Evolutionary conservation across 2,113 vertebrate species (phyloP).

Genomic region (Microtus ochrogaster): DNA sequence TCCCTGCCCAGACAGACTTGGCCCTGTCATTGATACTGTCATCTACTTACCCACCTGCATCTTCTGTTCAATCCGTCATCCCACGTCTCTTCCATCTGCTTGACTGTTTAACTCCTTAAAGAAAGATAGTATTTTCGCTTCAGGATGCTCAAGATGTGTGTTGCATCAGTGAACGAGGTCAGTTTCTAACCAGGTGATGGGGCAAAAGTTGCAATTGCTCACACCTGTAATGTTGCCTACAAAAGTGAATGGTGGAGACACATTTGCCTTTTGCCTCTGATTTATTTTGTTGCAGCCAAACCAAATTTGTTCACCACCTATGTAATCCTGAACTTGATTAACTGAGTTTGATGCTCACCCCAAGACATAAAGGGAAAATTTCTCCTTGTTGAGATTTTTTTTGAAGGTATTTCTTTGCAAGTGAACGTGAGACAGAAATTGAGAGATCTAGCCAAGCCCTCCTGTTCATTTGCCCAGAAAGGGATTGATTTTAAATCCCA

Average conservation of each 20-base stretch:
- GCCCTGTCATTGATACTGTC: neutral
- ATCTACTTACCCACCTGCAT: neutral
- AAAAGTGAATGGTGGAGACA: accelerated
- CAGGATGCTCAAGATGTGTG: neutral
- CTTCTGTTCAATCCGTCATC: neutral
- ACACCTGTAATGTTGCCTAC: neutral
- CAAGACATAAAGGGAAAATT: neutral
- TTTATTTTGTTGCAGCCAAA: neutral
- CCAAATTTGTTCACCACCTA: neutral
- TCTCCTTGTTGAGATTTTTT: neutral
- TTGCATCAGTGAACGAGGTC: neutral
- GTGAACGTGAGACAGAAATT: neutral
- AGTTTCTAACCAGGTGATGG: neutral
- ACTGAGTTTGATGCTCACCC: neutral
- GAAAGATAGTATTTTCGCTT: neutral
- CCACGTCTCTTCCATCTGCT: neutral
- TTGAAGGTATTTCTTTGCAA: neutral
- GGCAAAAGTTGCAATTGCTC: neutral
- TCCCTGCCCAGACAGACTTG: neutral
- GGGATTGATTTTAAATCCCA: neutral
- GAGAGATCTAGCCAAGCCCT: neutral
- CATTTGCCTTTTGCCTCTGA: too few relatives aligned
- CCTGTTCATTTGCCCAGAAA: neutral
- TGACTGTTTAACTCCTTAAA: neutral
- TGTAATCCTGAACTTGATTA: neutral